A percentile compares a stretch with the other conserved stretches of the same genome.
phyloP scores from a whole-genome alignment of 2,888 invertebrate species.

The Drosophila eohydei region DNA sequence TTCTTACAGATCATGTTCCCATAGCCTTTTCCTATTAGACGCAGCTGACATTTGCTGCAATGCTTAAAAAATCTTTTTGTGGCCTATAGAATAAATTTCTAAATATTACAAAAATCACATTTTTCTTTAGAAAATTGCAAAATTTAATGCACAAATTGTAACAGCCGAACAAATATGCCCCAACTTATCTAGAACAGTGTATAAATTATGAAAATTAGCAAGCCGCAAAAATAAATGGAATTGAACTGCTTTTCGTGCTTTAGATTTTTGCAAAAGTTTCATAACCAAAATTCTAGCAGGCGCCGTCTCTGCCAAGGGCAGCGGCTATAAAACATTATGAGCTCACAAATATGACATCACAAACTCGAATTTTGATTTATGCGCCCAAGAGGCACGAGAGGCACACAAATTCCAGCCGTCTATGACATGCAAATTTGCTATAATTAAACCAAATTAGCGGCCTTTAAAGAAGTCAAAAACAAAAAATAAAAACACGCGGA shows the following conservation, averaged over 20 bases:
- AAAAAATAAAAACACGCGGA: constrained; percentile 9
- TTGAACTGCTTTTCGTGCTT: neutral
- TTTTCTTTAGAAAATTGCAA: no score
- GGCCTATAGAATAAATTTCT: no score
- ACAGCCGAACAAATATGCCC: neutral
- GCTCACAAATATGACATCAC: constrained; percentile 70
- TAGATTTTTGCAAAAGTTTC: neutral
- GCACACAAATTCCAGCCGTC: constrained; percentile 29
- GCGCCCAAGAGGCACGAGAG: constrained; percentile 1
- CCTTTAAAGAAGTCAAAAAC: constrained; percentile 26
- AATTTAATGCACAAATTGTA: no score
- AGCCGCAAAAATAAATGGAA: neutral
- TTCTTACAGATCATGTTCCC: no score
- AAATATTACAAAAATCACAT: no score
- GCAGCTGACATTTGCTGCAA: no score
- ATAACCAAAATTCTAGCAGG: neutral
- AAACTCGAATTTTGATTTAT: constrained; percentile 53
- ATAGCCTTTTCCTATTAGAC: no score
- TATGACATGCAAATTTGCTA: constrained; percentile 70
- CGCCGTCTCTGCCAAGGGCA: constrained; percentile 32
- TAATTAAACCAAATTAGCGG: constrained; percentile 75
- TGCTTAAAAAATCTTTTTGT: no score
- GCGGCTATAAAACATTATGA: constrained; percentile 36
- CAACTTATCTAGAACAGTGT: neutral
- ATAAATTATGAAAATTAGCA: neutral